These are phyloP conservation scores for Ephestia elutella DNA, from an alignment of 1,140 invertebrate genomes.

Conservation along the genomic window DNA sequence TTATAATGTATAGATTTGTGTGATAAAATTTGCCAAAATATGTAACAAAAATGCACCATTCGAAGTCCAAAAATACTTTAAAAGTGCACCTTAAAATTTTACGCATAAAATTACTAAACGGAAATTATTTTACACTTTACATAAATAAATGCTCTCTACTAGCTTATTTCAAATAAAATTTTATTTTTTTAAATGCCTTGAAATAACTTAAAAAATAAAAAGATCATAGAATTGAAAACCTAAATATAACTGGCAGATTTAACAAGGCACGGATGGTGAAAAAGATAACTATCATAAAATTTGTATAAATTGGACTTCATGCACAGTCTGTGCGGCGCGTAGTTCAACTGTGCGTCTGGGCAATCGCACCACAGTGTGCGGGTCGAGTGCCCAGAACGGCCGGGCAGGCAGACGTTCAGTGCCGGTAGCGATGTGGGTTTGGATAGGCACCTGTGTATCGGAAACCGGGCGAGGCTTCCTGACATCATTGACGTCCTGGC, in stretches of 20 bases:
- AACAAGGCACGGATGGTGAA: conserved; percentile 52
- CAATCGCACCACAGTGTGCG: conserved; percentile 48
- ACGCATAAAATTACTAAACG: no score
- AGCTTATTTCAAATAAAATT: no score
- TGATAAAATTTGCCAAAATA: conserved; percentile 1
- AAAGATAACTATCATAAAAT: conserved; percentile 49
- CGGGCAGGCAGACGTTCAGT: neutral
- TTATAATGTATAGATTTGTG: conserved; percentile 10
- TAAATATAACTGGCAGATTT: conserved; percentile 64
- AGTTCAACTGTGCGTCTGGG: conserved; percentile 46
- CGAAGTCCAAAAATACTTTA: no score
- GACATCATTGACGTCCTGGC: conserved; percentile 68
- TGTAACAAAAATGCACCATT: no score
- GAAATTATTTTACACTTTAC: no score
- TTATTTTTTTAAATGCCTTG: no score
- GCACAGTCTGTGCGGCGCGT: conserved; percentile 50
- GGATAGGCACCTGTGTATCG: conserved; percentile 69
- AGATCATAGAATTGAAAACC: conserved; percentile 9
- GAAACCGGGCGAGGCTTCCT: conserved; percentile 66
- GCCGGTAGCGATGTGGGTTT: conserved; percentile 18
- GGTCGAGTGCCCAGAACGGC: conserved; percentile 19
- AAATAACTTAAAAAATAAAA: conserved; percentile 8
- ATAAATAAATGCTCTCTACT: no score
- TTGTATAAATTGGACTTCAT: conserved; percentile 47
- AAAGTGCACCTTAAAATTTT: no score